Evolutionary conservation across 2,113 vertebrate genomes (phyloP).

Genomic region (Passer montanus): DNA sequence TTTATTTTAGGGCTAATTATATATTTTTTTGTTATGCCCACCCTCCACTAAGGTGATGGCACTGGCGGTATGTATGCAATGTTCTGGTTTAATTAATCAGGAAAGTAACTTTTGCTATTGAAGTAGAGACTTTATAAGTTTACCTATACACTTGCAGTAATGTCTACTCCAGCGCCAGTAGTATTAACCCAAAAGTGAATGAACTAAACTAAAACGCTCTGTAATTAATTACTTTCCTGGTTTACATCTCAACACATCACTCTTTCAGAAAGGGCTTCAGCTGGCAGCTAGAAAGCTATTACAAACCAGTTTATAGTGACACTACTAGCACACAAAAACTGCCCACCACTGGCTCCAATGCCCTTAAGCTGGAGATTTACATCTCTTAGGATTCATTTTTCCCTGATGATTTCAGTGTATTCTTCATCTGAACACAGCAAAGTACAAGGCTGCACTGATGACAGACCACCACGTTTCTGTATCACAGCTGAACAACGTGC

Average conservation of each 20-base stretch:
- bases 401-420: neutral
- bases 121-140: neutral
- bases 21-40: neutral
- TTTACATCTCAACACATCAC: neutral
- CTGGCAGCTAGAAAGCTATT: neutral
- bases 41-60: neutral
- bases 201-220: neutral
- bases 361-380: neutral
- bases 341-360: neutral
- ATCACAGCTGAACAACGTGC: neutral
- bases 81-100: neutral
- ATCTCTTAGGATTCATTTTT: neutral
- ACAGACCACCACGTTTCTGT: neutral
- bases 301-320: neutral
- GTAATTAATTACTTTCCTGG: neutral
- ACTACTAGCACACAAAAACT: neutral
- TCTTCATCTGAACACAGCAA: neutral
- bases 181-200: neutral
- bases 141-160: neutral
- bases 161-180: neutral
- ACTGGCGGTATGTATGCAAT: neutral
- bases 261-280: neutral
- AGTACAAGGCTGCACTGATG: neutral
- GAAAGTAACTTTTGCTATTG: neutral
- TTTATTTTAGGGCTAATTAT: slow-evolving; percentile 1